Evolutionary conservation across 1,140 invertebrate genomes (phyloP).

Genomic region (Diplogasteroides magnus): DNA sequence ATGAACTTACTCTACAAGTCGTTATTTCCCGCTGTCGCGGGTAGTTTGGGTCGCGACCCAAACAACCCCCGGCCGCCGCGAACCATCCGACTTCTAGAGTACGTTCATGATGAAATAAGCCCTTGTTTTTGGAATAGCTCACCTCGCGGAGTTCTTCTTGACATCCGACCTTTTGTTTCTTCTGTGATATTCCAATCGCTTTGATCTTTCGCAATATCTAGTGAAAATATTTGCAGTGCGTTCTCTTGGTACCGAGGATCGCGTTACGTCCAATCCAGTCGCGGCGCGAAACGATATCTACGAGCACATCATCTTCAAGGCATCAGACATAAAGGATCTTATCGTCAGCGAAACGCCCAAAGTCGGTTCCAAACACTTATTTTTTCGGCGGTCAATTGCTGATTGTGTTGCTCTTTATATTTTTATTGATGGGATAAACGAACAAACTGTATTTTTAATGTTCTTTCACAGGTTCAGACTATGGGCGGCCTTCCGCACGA

Average conservation of each 20-base stretch:
- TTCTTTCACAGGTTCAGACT: too few relatives aligned
- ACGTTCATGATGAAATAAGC: conserved; percentile 2
- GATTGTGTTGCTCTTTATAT: neutral
- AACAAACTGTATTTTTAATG: too few relatives aligned
- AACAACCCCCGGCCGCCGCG: neutral
- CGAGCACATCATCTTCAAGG: conserved; percentile 88
- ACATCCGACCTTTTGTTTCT: neutral
- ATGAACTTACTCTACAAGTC: neutral
- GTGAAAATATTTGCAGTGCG: conserved; percentile 75
- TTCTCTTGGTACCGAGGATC: conserved; percentile 95
- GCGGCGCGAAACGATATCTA: conserved; percentile 91
- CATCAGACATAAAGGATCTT: conserved; percentile 96
- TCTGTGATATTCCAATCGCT: neutral
- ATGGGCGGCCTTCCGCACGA: conserved; percentile 66
- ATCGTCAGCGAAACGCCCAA: conserved; percentile 77
- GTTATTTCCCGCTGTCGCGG: neutral
- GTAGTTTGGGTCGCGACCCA: neutral
- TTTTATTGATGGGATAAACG: too few relatives aligned
- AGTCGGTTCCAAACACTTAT: conserved; percentile 36
- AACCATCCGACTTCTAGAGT: neutral
- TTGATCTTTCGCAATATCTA: conserved; percentile 1
- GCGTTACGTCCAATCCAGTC: conserved; percentile 84
- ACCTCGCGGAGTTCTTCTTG: conserved; percentile 1
- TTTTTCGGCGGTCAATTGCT: neutral
- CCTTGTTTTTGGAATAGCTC: conserved; percentile 13